phyloP scores from a whole-genome alignment of 2,888 invertebrate species.

The Minunthozetes semirufus region DNA sequence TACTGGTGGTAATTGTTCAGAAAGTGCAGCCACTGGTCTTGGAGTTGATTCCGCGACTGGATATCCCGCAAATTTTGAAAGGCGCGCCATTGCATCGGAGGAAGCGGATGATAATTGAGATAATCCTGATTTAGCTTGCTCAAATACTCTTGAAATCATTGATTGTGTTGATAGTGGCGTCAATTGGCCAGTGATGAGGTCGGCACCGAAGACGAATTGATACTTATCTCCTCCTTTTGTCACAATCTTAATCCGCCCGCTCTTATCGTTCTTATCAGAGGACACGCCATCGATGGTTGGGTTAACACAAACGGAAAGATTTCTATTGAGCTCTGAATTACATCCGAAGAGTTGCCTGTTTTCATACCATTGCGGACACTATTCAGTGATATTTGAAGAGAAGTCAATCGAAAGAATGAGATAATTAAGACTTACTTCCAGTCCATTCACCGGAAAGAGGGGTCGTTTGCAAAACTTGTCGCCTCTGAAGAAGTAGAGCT shows the following conservation, averaged over 20 bases:
- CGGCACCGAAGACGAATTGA: not conserved
- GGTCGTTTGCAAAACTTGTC: not conserved
- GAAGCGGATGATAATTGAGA: too few species aligned
- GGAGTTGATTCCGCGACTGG: too few species aligned
- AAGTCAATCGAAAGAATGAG: not conserved
- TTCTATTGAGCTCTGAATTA: not conserved
- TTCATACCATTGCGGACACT: constrained; percentile 7
- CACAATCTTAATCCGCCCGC: not conserved
- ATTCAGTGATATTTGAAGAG: not conserved
- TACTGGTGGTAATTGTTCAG: too few species aligned
- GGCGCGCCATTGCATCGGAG: too few species aligned
- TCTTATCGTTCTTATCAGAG: not conserved
- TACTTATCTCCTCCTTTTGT: not conserved
- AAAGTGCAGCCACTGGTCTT: too few species aligned
- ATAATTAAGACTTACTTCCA: not conserved
- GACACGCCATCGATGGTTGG: not conserved
- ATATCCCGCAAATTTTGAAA: too few species aligned
- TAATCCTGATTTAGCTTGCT: too few species aligned
- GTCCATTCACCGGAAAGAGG: not conserved
- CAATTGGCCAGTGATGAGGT: not conserved
- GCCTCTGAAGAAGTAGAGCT: not conserved
- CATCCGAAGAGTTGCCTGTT: not conserved
- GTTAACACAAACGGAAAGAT: not conserved
- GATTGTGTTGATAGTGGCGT: too few species aligned
- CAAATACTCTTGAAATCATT: too few species aligned